phyloP scores from a whole-genome alignment of 2,113 vertebrate species.

The Piprites chloris region DNA sequence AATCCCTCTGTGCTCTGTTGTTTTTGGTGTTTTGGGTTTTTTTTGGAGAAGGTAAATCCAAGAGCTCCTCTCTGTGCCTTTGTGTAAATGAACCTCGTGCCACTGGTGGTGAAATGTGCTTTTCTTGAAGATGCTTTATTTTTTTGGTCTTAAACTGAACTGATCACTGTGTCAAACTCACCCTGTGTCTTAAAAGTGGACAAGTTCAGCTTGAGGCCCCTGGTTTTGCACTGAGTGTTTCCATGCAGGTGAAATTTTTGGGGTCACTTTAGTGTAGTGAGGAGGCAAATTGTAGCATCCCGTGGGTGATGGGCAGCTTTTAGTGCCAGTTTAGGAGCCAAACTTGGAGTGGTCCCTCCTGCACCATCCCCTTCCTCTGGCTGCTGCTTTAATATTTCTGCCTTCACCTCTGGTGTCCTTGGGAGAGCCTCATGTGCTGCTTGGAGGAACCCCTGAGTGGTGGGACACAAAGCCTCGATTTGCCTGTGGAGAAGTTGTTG shows the following conservation, averaged over 20 bases:
- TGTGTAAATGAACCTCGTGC: neutral
- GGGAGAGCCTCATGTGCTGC: neutral
- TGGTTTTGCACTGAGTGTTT: neutral
- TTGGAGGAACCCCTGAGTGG: neutral
- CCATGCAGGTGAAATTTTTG: neutral
- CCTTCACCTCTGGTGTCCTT: neutral
- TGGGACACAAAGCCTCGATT: neutral
- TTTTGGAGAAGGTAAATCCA: neutral
- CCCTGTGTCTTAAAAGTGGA: neutral
- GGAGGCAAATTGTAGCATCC: neutral
- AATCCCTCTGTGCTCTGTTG: neutral
- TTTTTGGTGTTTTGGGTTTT: no score
- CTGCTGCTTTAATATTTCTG: neutral
- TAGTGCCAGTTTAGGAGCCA: neutral
- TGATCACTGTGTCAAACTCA: neutral
- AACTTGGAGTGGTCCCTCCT: fast-evolving
- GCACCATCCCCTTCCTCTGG: neutral
- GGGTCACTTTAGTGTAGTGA: neutral
- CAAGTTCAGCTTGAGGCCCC: fast-evolving
- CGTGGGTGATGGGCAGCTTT: fast-evolving
- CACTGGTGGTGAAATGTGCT: neutral
- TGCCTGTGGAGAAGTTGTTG: fast-evolving
- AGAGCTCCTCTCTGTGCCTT: neutral
- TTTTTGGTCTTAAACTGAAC: neutral
- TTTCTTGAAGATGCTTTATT: neutral